phyloP scores from a whole-genome alignment of 2,113 vertebrate genomes.

The Ictalurus punctatus region DNA sequence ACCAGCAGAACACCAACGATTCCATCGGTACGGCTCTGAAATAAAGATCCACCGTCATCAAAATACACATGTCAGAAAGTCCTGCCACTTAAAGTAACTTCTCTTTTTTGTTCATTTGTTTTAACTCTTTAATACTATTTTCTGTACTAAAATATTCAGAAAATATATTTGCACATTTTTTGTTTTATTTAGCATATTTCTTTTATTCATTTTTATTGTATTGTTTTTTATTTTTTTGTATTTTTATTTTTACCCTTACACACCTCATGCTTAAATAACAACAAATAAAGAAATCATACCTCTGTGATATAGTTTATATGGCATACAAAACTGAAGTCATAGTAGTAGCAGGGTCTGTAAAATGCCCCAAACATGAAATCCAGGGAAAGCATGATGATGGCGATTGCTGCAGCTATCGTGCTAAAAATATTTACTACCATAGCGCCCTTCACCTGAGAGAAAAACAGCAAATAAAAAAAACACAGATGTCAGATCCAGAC shows the following conservation, averaged over 20 bases:
- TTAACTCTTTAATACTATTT: too few relatives aligned
- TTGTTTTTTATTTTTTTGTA: too few relatives aligned
- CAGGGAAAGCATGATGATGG: neutral
- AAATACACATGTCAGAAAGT: neutral
- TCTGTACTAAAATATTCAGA: neutral
- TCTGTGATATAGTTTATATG: accelerated
- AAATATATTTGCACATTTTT: neutral
- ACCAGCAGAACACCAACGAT: neutral
- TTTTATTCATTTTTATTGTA: neutral
- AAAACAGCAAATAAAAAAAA: neutral
- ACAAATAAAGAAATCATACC: neutral
- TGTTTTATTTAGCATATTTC: neutral
- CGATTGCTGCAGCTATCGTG: neutral
- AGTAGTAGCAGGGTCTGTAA: too few relatives aligned
- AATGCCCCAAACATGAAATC: accelerated
- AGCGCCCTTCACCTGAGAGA: neutral
- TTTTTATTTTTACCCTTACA: neutral
- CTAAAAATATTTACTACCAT: neutral
- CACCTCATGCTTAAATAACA: neutral
- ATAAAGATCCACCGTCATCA: neutral
- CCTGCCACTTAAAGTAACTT: neutral
- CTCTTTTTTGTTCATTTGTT: neutral
- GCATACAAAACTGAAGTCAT: too few relatives aligned
- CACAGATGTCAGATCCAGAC: neutral
- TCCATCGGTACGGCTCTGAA: neutral